phyloP scores from a whole-genome alignment of 1,140 invertebrate species.

The Tribolium madens region DNA sequence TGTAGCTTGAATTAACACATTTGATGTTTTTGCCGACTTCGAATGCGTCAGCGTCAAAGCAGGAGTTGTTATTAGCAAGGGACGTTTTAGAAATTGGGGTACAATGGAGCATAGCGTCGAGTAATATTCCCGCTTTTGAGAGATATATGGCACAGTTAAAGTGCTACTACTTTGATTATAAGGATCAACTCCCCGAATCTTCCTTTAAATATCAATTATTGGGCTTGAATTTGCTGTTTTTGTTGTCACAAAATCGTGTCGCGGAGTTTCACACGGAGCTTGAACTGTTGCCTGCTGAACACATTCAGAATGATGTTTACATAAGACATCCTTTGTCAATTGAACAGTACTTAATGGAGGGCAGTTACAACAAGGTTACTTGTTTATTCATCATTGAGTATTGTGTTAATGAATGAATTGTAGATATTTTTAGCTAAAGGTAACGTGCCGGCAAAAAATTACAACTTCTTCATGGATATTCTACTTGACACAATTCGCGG shows the following conservation, averaged over 20 bases:
- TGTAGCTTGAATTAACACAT: constrained; percentile 85
- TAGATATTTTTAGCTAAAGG: constrained; percentile 87
- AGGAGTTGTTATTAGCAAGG: constrained; percentile 89
- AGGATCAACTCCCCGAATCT: constrained; percentile 89
- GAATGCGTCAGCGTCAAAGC: constrained; percentile 81
- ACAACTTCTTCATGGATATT: constrained; percentile 98
- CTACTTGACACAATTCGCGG: constrained; percentile 94
- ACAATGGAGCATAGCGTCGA: constrained; percentile 91
- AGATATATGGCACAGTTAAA: constrained; percentile 91
- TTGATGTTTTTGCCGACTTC: constrained; percentile 89
- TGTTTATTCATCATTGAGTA: background rate
- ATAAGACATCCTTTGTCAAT: constrained; percentile 95
- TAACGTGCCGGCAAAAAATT: constrained; percentile 96
- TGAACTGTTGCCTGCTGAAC: constrained; percentile 92
- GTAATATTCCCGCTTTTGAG: constrained; percentile 95
- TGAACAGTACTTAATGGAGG: constrained; percentile 99
- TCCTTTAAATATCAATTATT: constrained; percentile 95
- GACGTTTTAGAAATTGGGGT: constrained; percentile 97
- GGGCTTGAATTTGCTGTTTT: constrained; percentile 94
- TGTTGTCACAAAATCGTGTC: constrained; percentile 96
- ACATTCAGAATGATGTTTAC: constrained; percentile 94
- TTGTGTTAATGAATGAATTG: constrained; percentile 48
- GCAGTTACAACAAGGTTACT: constrained; percentile 95
- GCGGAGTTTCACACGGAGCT: constrained; percentile 99
- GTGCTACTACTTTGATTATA: constrained; percentile 98